A percentile compares a stretch with the other conserved stretches of the same genome.
Conservation (phyloP, 2,797 vertebrate species). For the Trematomus bernacchii region DNA sequence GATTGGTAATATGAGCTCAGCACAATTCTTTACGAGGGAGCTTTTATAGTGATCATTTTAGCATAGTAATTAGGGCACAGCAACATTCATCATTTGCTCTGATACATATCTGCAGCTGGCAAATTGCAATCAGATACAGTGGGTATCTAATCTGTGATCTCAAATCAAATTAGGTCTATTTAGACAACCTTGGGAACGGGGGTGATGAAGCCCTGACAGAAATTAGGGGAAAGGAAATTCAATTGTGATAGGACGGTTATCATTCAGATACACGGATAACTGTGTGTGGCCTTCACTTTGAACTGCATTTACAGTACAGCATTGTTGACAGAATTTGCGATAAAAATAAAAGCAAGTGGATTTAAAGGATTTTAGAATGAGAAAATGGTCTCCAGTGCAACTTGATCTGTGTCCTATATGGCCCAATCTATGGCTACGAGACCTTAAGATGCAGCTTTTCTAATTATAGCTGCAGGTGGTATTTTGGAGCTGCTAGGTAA, state of each 20-base stretch:
- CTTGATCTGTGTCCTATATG: constrained; percentile 63
- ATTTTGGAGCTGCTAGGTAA: constrained; percentile 81
- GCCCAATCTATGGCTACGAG: constrained; percentile 65
- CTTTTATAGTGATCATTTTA: constrained; percentile 70
- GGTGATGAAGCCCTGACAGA: constrained; percentile 77
- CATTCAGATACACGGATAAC: constrained; percentile 62
- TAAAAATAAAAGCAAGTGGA: background rate
- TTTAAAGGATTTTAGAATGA: constrained; percentile 43
- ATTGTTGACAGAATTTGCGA: background rate
- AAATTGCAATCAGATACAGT: constrained; percentile 86
- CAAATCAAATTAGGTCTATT: constrained; percentile 86
- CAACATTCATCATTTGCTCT: constrained; percentile 77
- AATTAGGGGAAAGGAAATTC: constrained; percentile 75
- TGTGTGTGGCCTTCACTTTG: constrained; percentile 26
- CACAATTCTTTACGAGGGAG: constrained; percentile 38
- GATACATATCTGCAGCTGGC: constrained; percentile 82
- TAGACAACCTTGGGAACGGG: constrained; percentile 80
- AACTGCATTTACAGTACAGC: constrained; percentile 9
- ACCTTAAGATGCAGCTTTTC: constrained; percentile 80
- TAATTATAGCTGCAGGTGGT: constrained; percentile 86
- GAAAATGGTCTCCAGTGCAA: constrained; percentile 35
- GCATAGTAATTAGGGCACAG: constrained; percentile 75
- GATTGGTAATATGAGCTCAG: constrained; percentile 63
- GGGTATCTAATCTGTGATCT: constrained; percentile 83
- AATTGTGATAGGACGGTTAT: constrained; percentile 73